A percentile compares a stretch with the other conserved stretches of the same genome.
Evolutionary conservation across 2,113 vertebrate species (phyloP).

Genomic region (Galbula dea): DNA sequence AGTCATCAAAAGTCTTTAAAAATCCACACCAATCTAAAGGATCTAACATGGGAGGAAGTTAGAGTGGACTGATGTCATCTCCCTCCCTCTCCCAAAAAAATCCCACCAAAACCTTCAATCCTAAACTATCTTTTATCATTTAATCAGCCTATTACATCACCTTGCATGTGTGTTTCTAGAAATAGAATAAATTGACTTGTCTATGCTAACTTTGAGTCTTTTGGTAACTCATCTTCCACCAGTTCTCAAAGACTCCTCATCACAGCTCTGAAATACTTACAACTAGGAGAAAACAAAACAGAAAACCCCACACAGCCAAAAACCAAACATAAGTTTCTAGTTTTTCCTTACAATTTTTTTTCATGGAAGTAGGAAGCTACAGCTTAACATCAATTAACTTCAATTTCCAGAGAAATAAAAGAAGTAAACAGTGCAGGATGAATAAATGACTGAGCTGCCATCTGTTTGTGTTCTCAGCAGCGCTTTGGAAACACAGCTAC

Average conservation of each 20-base stretch:
- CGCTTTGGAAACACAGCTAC: not conserved
- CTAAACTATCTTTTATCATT: no score
- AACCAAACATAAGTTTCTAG: no score
- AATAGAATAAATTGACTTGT: not conserved
- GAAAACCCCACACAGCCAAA: not conserved
- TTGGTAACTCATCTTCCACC: not conserved
- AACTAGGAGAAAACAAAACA: not conserved
- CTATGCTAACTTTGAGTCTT: not conserved
- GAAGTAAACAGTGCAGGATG: not conserved
- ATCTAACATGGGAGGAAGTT: not conserved
- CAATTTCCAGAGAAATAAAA: constrained; percentile 1
- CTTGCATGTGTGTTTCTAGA: not conserved
- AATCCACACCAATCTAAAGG: not conserved
- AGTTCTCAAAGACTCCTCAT: not conserved
- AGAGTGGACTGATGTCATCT: not conserved
- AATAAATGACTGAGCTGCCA: not conserved
- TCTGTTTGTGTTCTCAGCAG: not conserved
- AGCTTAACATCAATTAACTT: constrained; percentile 5
- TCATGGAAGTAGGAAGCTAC: not conserved
- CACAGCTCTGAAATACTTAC: not conserved
- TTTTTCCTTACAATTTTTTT: no score
- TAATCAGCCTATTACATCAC: no score
- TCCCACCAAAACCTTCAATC: not conserved
- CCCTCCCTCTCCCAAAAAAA: no score
- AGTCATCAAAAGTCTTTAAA: not conserved